Percentiles rank a stretch among this genome's conserved stretches.
Conservation (phyloP, 2,888 invertebrate genomes). For the Leptogaster cylindrica region DNA sequence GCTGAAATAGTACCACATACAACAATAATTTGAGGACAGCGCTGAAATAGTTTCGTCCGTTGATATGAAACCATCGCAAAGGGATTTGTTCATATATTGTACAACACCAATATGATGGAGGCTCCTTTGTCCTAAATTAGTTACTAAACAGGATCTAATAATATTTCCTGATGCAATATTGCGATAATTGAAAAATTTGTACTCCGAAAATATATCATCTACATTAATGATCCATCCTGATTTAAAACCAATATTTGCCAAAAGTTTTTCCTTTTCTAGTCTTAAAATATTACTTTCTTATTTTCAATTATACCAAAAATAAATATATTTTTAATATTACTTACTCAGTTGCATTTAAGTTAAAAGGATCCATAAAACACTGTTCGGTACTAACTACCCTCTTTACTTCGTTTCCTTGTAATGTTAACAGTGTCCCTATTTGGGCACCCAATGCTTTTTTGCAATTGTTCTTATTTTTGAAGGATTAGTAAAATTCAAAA, state of each 20-base stretch:
- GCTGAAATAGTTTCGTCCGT: not conserved
- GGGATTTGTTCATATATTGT: slow-evolving; percentile 4
- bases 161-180: slow-evolving; percentile 1
- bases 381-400: not conserved
- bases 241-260: not conserved
- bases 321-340: no score
- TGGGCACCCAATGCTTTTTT: not conserved
- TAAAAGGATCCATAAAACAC: no score
- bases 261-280: not conserved
- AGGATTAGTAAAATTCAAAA: not conserved
- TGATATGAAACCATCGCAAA: not conserved
- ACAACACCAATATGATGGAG: not conserved
- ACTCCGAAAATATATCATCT: not conserved
- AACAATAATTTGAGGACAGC: not conserved
- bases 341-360: no score
- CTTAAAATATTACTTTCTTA: not conserved
- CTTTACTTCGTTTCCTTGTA: not conserved
- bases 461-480: not conserved
- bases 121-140: no score
- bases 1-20: slow-evolving; percentile 1
- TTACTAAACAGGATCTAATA: not conserved
- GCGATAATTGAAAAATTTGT: not conserved
- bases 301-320: not conserved
- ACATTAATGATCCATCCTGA: slow-evolving; percentile 1
- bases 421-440: not conserved